Conservation (phyloP, 2,888 invertebrate species). For the Melieria picta region DNA sequence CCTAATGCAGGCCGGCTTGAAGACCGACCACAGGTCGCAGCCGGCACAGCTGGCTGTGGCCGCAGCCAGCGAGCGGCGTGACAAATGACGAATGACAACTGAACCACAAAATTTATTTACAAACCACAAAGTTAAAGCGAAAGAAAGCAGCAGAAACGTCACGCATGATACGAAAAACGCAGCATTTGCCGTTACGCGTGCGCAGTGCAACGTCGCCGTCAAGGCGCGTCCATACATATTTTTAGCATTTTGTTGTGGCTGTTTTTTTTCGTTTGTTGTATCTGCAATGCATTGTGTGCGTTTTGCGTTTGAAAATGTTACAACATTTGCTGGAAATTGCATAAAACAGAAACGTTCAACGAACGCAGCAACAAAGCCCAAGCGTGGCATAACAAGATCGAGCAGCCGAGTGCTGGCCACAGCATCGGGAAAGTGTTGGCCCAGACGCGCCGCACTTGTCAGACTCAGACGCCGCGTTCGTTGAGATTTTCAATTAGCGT, state of each 20-base stretch:
- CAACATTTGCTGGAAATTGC: background rate
- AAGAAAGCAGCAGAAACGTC: background rate
- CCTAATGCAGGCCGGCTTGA: background rate
- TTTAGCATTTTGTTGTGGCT: background rate
- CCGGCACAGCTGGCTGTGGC: background rate
- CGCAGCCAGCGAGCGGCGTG: background rate
- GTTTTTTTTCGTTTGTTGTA: background rate
- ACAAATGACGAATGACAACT: conserved; percentile 3
- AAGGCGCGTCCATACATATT: conserved; percentile 7
- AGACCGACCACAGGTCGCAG: conserved; percentile 4
- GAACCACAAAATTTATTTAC: conserved; percentile 6
- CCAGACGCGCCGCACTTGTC: too few species aligned
- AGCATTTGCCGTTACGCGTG: conserved; percentile 13
- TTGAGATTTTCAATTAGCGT: conserved; percentile 16
- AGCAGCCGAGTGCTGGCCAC: too few species aligned
- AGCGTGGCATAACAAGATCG: too few species aligned
- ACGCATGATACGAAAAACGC: background rate
- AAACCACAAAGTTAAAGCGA: background rate
- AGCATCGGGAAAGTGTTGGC: too few species aligned
- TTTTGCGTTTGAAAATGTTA: background rate
- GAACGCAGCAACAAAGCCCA: too few species aligned
- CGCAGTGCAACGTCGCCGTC: conserved; percentile 19
- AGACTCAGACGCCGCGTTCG: too few species aligned
- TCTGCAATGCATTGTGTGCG: conserved; percentile 4
- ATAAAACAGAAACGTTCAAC: background rate